Evolutionary conservation across 2,797 vertebrate genomes (phyloP).

Genomic region (Myotis findleyi): DNA sequence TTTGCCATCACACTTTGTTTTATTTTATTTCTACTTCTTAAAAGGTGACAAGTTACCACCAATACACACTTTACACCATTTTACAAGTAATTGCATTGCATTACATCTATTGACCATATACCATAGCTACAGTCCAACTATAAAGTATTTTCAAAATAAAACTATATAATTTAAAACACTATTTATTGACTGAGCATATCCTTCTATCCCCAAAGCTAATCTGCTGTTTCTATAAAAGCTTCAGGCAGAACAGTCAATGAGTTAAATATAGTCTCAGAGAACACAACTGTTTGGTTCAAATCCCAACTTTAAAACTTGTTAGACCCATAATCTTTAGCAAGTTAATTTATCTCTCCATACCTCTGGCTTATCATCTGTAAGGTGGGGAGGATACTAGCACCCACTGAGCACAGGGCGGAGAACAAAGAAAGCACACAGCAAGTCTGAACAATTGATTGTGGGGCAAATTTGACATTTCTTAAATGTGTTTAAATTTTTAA

Average conservation of each 20-base stretch:
- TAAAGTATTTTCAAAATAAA: background rate
- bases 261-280: background rate
- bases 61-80: background rate
- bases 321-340: background rate
- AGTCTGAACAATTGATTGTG: background rate
- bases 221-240: background rate
- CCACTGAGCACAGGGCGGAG: background rate
- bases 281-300: background rate
- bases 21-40: constrained; percentile 13
- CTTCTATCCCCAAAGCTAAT: background rate
- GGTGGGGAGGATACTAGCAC: background rate
- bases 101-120: background rate
- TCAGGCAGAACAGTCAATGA: background rate
- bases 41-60: background rate
- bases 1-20: background rate
- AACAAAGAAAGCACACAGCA: background rate
- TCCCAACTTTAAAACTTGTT: background rate
- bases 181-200: background rate
- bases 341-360: background rate
- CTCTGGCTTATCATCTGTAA: background rate
- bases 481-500: background rate
- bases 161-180: background rate
- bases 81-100: background rate
- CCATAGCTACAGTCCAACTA: background rate
- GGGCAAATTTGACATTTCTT: background rate